Base-by-base conservation (phyloP, 1,140 invertebrate species). In the Colletes gigas region DNA sequence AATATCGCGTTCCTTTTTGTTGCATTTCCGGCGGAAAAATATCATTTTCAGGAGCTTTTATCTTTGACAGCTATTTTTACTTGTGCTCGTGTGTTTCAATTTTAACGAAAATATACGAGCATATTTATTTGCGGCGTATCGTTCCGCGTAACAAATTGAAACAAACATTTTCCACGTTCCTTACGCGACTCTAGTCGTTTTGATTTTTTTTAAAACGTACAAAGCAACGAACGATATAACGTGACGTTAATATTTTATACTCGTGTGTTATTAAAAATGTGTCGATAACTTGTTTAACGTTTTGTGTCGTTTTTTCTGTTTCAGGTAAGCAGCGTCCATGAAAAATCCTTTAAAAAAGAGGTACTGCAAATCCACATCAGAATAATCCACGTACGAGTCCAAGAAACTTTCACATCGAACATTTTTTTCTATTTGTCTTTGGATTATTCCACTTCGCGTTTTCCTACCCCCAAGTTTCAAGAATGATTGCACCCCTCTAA, bases 1-100 rank as follows among this genome's bases (percentile, higher is more conserved):
- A 44, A 15, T 39, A 47, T 70, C 10, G 10, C 17, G 30, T 70
- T 41, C 30, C 19, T 47, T 14, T 10, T 17, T 59, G 12, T 17
- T 3, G 15, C 41, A 4, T 39, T 44, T 77, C 47, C 17, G 1
- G 5, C 0, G 4, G 10, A 8, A n/a, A 71, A 52, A 71, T 17
- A 62, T 62, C 59, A 30, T 30, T 30, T 30, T 30, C 30, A 30
- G 30, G 30, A 30, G 21, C 21, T 41, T 60, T 60, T 52, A 77
- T 70, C 66, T 69, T 41, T 8, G 9, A 59, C 17, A 9, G 17
- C 19, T n/a, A 71, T 78, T 71, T 78, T 60, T 71, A 62, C 9
- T 8, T 30, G 47, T 19, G 19, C 14, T 10, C 17, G 39, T 10
- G n/a, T 14, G 19, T 76, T 76, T 68, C 15, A 17, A n/a, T 39